These are phyloP conservation scores for Tauraco hartlaubi DNA, from an alignment of 2,797 vertebrate genomes.

Conservation along the genomic window DNA sequence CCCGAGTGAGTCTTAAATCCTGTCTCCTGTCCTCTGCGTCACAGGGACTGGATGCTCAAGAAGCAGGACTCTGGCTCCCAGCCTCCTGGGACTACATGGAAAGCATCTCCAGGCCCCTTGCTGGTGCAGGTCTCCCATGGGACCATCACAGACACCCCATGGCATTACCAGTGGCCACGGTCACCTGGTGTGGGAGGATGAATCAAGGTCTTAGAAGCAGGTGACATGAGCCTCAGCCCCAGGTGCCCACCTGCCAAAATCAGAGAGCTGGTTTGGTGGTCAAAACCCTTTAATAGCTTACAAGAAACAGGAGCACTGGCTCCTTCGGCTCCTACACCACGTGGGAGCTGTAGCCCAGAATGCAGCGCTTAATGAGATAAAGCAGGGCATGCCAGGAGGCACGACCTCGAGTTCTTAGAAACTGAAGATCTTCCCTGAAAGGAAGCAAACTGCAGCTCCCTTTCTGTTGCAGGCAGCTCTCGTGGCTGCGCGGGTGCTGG, in stretches of 20 bases:
- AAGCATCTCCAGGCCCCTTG: not conserved
- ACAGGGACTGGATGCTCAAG: not conserved
- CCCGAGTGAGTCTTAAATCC: not conserved
- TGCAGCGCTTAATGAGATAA: not conserved
- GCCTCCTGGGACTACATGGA: not conserved
- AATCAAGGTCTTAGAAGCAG: not conserved
- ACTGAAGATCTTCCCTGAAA: not conserved
- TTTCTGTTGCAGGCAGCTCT: not conserved
- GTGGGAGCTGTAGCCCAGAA: not conserved
- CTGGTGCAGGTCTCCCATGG: not conserved
- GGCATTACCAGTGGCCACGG: fast-evolving
- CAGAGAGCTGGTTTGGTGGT: not conserved
- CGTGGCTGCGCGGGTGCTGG: not conserved
- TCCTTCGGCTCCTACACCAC: not conserved
- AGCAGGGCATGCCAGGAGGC: not conserved
- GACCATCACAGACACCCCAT: not conserved
- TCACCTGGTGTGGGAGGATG: not conserved
- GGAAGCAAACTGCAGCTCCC: not conserved
- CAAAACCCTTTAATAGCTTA: not conserved
- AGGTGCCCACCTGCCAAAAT: not conserved
- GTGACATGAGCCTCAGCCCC: not conserved
- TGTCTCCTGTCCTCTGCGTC: not conserved
- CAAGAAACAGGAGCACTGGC: not conserved
- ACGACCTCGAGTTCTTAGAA: not conserved
- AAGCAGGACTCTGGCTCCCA: not conserved